Evolutionary conservation across 1,140 invertebrate genomes (phyloP).

Genomic region (Sesamia nonagrioides): DNA sequence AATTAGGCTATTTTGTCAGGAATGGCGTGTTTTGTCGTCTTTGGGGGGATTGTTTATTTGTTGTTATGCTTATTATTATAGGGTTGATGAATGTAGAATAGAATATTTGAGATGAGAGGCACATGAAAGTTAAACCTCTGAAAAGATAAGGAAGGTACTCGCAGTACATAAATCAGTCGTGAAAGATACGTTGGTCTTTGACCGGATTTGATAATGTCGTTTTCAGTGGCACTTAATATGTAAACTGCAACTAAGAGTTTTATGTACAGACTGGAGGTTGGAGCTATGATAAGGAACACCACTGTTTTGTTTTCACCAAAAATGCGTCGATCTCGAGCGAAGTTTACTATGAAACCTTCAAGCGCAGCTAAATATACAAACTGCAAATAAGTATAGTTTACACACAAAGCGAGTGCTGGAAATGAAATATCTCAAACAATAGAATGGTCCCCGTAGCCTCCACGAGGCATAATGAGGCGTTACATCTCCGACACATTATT

Average conservation of each 20-base stretch:
- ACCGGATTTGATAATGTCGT: too few species aligned
- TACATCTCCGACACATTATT: slow-evolving; percentile 19
- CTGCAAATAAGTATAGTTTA: not conserved
- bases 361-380: not conserved
- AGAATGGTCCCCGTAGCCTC: not conserved
- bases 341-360: too few species aligned
- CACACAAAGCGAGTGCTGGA: not conserved
- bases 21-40: slow-evolving; percentile 35
- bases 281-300: too few species aligned
- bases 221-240: too few species aligned
- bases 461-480: slow-evolving; percentile 2
- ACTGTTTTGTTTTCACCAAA: too few species aligned
- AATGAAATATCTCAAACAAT: not conserved
- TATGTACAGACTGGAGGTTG: too few species aligned
- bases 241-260: too few species aligned
- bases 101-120: not conserved
- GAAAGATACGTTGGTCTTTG: too few species aligned
- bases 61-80: not conserved
- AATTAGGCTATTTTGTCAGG: slow-evolving; percentile 28
- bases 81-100: not conserved
- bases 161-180: too few species aligned
- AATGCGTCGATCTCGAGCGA: too few species aligned
- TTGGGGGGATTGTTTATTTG: slow-evolving; percentile 7
- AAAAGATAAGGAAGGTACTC: too few species aligned
- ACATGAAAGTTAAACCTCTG: not conserved